Conservation (phyloP, 2,888 invertebrate genomes). For the Lymantria monacha region DNA sequence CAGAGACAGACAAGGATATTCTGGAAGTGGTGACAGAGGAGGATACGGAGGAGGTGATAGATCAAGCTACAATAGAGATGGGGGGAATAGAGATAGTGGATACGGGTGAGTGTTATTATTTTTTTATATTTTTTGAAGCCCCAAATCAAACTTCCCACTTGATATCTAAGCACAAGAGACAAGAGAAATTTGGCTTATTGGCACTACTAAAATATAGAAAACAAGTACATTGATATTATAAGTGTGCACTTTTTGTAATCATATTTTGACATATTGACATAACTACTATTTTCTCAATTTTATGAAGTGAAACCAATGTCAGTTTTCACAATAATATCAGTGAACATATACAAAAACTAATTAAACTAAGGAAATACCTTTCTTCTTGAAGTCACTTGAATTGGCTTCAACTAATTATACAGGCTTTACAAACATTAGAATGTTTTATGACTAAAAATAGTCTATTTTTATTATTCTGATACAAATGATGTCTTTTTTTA, state of each 20-base stretch:
- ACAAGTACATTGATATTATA: background rate
- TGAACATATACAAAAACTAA: too few relatives aligned
- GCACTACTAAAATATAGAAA: background rate
- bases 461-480: conserved; percentile 4
- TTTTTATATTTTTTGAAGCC: background rate
- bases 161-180: background rate
- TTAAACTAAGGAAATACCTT: too few relatives aligned
- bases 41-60: conserved; percentile 74
- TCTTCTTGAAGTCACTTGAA: too few relatives aligned
- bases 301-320: too few relatives aligned
- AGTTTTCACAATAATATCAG: too few relatives aligned
- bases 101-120: conserved; percentile 78
- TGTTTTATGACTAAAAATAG: background rate
- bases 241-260: background rate
- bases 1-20: conserved; percentile 61
- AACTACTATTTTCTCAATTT: background rate
- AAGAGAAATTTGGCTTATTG: too few relatives aligned
- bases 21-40: conserved; percentile 62
- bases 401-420: too few relatives aligned
- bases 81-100: conserved; percentile 81
- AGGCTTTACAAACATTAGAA: too few relatives aligned
- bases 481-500: conserved; percentile 8
- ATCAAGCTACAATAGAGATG: conserved; percentile 80
- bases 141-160: background rate
- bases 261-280: background rate